phyloP scores from a whole-genome alignment of 1,140 invertebrate genomes.

The Trissolcus basalis region DNA sequence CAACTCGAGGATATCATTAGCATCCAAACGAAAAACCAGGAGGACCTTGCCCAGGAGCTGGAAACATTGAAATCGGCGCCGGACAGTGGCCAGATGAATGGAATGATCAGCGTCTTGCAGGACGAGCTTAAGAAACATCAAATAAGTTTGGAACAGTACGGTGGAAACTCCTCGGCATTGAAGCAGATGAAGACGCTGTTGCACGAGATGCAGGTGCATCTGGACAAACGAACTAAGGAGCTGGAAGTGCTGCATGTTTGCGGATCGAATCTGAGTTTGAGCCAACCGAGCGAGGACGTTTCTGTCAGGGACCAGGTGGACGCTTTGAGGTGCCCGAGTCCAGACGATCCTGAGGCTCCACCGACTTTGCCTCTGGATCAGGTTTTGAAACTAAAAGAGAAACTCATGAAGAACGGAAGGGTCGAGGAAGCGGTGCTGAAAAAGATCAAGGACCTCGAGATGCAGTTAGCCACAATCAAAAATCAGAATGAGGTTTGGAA shows the following conservation, averaged over 20 bases:
- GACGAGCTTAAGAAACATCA: conserved; percentile 79
- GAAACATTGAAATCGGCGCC: conserved; percentile 75
- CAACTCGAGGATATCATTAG: conserved; percentile 75
- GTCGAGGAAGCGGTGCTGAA: conserved; percentile 86
- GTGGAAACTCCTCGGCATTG: conserved; percentile 75
- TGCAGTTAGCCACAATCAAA: conserved; percentile 80
- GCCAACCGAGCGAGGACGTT: conserved; percentile 87
- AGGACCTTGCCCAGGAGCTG: conserved; percentile 77
- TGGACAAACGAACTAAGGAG: conserved; percentile 82
- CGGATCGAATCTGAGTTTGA: conserved; percentile 78
- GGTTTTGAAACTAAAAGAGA: conserved; percentile 80
- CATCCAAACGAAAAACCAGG: conserved; percentile 77
- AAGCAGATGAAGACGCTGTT: conserved; percentile 78
- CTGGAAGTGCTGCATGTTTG: conserved; percentile 82
- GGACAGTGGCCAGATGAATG: conserved; percentile 74
- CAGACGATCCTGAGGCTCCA: conserved; percentile 70
- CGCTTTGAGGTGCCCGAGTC: conserved; percentile 68
- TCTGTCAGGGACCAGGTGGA: conserved; percentile 82
- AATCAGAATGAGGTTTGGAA: conserved; percentile 80
- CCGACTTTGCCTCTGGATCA: conserved; percentile 77
- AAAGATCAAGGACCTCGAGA: conserved; percentile 83
- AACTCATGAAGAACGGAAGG: conserved; percentile 80
- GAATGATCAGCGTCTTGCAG: conserved; percentile 77
- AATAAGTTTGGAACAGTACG: conserved; percentile 77
- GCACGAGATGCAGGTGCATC: conserved; percentile 78